phyloP scores from a whole-genome alignment of 2,113 vertebrate genomes.

The Glaucomys volans region DNA sequence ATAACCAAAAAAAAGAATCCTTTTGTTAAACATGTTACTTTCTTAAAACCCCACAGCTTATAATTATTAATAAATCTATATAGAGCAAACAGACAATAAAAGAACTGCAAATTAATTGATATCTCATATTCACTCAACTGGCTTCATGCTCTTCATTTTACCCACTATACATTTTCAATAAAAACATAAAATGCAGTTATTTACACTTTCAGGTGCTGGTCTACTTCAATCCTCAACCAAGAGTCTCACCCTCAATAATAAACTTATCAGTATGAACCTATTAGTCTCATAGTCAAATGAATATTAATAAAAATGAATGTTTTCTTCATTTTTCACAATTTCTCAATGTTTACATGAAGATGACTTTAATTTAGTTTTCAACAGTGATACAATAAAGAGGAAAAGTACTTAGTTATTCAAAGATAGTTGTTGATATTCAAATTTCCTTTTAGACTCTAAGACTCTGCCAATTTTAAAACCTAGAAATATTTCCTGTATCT shows the following conservation, averaged over 20 bases:
- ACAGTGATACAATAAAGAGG: background rate
- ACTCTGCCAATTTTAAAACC: background rate
- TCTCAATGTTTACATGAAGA: background rate
- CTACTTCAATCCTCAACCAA: background rate
- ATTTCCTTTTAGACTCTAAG: background rate
- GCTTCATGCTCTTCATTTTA: slow-evolving; percentile 35
- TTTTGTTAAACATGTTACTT: background rate
- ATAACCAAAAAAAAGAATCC: background rate
- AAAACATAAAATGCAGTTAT: slow-evolving; percentile 21
- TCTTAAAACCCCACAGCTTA: background rate
- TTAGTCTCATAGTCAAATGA: background rate
- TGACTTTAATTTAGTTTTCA: background rate
- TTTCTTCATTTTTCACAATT: slow-evolving; percentile 32
- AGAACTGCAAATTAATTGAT: background rate
- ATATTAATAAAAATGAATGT: slow-evolving; percentile 8
- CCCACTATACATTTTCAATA: background rate
- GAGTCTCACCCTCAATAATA: background rate
- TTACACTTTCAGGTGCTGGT: background rate
- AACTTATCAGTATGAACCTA: background rate
- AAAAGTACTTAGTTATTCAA: slow-evolving; percentile 34
- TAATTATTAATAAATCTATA: background rate
- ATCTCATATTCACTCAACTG: slow-evolving; percentile 7
- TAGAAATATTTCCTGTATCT: slow-evolving; percentile 36
- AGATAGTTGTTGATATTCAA: background rate
- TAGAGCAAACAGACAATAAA: background rate